Evolutionary conservation across 2,888 invertebrate species (phyloP).

Genomic region (Ophion ventricosus): DNA sequence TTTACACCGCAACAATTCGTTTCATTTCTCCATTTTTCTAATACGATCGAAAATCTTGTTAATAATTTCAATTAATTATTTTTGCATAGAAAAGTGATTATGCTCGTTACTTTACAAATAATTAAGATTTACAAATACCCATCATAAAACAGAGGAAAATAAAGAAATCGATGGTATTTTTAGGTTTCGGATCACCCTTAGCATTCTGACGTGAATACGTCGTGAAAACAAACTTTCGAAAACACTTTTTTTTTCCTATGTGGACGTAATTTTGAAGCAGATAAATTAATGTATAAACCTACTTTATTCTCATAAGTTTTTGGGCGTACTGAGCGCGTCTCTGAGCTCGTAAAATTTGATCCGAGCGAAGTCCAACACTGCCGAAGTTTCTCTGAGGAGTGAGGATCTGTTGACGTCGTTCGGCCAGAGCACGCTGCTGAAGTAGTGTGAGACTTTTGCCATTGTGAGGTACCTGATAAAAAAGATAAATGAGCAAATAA

Average conservation of each 20-base stretch:
- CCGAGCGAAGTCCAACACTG: constrained; percentile 78
- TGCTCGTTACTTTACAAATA: background rate
- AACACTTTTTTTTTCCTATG: background rate
- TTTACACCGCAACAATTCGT: too few species aligned
- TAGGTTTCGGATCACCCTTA: too few species aligned
- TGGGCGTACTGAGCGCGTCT: constrained; percentile 80
- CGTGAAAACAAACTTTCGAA: background rate
- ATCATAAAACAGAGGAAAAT: background rate
- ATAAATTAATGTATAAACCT: background rate
- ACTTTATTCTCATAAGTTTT: constrained; percentile 81
- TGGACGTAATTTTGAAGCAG: background rate
- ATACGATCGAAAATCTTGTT: too few species aligned
- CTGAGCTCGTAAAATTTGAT: constrained; percentile 80
- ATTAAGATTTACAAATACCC: background rate
- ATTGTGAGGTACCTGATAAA: constrained; percentile 72
- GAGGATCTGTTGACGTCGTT: constrained; percentile 77
- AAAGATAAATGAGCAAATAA: constrained; percentile 3
- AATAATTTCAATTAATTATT: background rate
- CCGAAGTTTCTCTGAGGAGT: constrained; percentile 77
- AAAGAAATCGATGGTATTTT: background rate
- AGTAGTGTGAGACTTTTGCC: constrained; percentile 73
- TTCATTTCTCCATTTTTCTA: too few species aligned
- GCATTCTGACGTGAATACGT: too few species aligned
- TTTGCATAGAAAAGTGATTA: background rate
- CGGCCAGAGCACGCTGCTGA: constrained; percentile 76